Conservation (phyloP, 2,797 vertebrate genomes). For the Halcyon leucocephala region DNA sequence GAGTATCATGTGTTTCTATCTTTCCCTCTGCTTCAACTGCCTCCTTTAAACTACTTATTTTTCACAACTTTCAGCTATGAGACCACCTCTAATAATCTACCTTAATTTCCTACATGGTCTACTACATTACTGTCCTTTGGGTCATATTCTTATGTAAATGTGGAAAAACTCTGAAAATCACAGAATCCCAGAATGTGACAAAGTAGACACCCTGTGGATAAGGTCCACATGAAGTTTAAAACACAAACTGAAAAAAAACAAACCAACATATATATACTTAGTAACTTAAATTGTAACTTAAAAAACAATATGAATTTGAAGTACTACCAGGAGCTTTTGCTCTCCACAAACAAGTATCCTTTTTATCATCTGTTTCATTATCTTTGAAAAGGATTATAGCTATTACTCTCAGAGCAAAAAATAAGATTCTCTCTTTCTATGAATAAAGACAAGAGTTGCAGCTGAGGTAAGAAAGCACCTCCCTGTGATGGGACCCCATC, state of each 20-base stretch:
- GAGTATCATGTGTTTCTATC: not conserved
- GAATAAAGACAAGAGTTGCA: not conserved
- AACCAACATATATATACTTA: not conserved
- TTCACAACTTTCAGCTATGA: not conserved
- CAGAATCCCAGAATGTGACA: too few relatives aligned
- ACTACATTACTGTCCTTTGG: not conserved
- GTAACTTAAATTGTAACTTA: not conserved
- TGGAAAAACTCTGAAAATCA: not conserved
- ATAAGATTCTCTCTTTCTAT: not conserved
- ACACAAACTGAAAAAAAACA: not conserved
- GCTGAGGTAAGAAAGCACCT: not conserved
- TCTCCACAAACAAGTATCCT: not conserved
- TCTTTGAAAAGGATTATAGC: not conserved
- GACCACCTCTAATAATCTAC: not conserved
- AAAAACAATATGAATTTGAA: not conserved
- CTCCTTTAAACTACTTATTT: not conserved
- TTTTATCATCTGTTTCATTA: not conserved
- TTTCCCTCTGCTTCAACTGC: not conserved
- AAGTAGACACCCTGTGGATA: not conserved
- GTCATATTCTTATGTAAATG: not conserved
- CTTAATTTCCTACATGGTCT: not conserved
- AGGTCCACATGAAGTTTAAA: not conserved
- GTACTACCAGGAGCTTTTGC: not conserved
- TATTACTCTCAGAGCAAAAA: not conserved
- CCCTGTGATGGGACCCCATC: not conserved